These are phyloP conservation scores for Calephelis virginiensis DNA, from an alignment of 1,140 invertebrate species.

Conservation along the genomic window DNA sequence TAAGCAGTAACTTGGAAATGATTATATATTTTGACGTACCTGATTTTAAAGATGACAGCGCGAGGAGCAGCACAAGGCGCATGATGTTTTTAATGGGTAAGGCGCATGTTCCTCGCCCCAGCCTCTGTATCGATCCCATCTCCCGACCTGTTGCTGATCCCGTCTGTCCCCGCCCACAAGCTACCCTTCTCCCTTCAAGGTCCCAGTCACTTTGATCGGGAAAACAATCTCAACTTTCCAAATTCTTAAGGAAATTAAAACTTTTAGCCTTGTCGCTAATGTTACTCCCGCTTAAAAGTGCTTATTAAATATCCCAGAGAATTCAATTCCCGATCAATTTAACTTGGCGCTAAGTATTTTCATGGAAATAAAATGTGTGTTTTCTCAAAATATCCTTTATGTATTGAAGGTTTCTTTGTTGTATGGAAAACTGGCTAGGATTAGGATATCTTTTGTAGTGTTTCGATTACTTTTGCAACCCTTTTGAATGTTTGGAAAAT, in stretches of 20 bases:
- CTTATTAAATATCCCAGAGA: conserved; percentile 27
- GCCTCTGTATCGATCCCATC: conserved; percentile 65
- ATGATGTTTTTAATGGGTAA: conserved; percentile 49
- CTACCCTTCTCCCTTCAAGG: conserved; percentile 33
- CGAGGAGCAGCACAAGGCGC: conserved; percentile 59
- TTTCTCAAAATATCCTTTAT: background rate
- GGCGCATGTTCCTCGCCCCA: conserved; percentile 55
- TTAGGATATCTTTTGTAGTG: too few relatives aligned
- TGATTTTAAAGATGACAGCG: conserved; percentile 54
- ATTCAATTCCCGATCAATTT: conserved; percentile 20
- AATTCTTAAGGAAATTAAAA: conserved; percentile 71
- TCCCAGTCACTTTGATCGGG: conserved; percentile 52
- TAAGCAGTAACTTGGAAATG: background rate
- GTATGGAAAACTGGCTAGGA: too few relatives aligned
- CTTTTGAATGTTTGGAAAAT: too few relatives aligned
- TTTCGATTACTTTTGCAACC: too few relatives aligned
- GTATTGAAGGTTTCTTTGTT: too few relatives aligned
- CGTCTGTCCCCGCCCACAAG: conserved; percentile 45
- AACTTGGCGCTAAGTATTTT: conserved; percentile 10
- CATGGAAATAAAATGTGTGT: conserved; percentile 14
- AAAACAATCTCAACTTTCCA: conserved; percentile 72
- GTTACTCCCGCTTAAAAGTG: conserved; percentile 26
- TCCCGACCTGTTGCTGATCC: conserved; percentile 64
- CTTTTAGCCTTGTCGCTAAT: conserved; percentile 42
- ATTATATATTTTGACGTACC: conserved; percentile 59